Evolutionary conservation across 2,888 invertebrate species (phyloP).

Genomic region (Heliconius hortense): DNA sequence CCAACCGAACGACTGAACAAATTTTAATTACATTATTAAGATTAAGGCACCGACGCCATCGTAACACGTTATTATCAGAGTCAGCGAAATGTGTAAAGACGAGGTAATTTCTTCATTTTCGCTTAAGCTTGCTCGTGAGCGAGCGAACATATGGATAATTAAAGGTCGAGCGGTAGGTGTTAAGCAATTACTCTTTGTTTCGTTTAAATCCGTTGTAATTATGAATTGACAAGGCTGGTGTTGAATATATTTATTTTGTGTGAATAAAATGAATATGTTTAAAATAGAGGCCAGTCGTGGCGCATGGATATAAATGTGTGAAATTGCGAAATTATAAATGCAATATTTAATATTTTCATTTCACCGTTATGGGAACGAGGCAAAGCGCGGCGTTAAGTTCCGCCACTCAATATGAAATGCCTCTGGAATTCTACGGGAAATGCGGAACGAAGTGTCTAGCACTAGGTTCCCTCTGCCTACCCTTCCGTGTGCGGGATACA

Average conservation of each 20-base stretch:
- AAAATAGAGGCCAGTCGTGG: too few relatives aligned
- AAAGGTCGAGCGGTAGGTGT: constrained; percentile 35
- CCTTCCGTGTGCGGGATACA: not conserved
- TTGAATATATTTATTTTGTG: not conserved
- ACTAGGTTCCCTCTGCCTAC: too few relatives aligned
- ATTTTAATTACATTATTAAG: constrained; percentile 37
- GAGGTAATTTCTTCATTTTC: constrained; percentile 42
- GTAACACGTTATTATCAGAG: constrained; percentile 35
- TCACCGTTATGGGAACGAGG: too few relatives aligned
- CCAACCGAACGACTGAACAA: constrained; percentile 26
- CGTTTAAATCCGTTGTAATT: constrained; percentile 28
- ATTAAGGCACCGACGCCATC: constrained; percentile 26
- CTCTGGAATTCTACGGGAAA: too few relatives aligned
- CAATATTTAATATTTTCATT: too few relatives aligned
- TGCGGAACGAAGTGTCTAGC: too few relatives aligned
- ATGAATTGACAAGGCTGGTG: not conserved
- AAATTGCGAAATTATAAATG: too few relatives aligned
- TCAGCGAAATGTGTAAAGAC: constrained; percentile 42
- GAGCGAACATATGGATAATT: constrained; percentile 34
- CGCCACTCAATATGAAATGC: too few relatives aligned
- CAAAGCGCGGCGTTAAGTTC: too few relatives aligned
- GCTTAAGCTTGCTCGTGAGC: constrained; percentile 26
- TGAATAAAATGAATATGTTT: not conserved
- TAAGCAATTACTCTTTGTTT: constrained; percentile 32
- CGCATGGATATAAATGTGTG: too few relatives aligned